Evolutionary conservation across 2,797 vertebrate genomes (phyloP).

Genomic region (Scarus forsteni): DNA sequence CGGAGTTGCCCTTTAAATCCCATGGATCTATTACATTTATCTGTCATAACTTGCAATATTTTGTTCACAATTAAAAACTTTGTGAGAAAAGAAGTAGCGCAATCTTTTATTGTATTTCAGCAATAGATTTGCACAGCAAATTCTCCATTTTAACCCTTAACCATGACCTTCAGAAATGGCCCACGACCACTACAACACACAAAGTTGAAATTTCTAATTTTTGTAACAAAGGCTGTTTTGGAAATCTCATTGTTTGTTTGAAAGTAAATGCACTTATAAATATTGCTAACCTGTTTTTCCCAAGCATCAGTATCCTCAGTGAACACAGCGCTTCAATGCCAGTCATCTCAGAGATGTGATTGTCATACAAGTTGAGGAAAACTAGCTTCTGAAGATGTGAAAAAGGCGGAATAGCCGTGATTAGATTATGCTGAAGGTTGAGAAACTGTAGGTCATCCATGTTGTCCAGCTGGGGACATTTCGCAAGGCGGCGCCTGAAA

Average conservation of each 20-base stretch:
- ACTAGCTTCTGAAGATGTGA: conserved; percentile 90
- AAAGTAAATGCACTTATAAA: conserved; percentile 3
- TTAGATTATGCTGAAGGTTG: conserved; percentile 94
- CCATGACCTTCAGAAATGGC: background rate
- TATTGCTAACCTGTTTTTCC: conserved; percentile 92
- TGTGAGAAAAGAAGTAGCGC: no score
- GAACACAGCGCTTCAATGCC: conserved; percentile 89
- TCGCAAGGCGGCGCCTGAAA: conserved; percentile 87
- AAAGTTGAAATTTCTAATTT: background rate
- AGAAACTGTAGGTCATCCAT: conserved; percentile 89
- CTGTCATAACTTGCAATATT: no score
- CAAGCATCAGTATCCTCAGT: conserved; percentile 91
- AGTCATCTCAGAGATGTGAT: conserved; percentile 91
- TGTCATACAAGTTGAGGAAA: conserved; percentile 94
- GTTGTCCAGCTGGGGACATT: conserved; percentile 88
- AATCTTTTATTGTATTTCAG: no score
- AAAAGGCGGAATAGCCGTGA: conserved; percentile 90
- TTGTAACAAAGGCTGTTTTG: background rate
- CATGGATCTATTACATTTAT: no score
- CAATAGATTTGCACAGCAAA: no score
- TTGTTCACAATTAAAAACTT: no score
- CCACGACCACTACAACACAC: background rate
- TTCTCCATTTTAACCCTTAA: background rate
- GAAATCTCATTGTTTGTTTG: conserved; percentile 5
- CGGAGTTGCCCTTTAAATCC: no score